Evolutionary conservation across 2,113 vertebrate species (phyloP), one percentile per base, ranked within the genome.

Genomic region (Morone saxatilis): DNA sequence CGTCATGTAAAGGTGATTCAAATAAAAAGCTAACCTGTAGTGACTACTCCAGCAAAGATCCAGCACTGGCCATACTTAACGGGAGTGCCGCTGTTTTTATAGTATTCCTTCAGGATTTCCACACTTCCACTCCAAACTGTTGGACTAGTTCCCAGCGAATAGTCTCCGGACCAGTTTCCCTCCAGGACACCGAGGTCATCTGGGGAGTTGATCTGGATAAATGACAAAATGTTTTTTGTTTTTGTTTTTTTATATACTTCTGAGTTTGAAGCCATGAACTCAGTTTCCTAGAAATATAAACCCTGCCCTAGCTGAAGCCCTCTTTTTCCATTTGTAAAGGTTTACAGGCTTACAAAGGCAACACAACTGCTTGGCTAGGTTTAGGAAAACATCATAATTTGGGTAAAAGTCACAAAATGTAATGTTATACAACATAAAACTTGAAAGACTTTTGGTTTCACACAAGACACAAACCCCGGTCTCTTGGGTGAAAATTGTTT

Each of bases 1-100:
- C 4, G 13, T 51, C 36, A 67, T 6, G 19, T 20, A 4, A 41
- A 61, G 17, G 47, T 5, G 5, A 17, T 8, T 9, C 11, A 50
- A 25, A 31, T 48, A 53, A 4, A 59, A 22, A 14, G 3, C 78
- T 41, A 10, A 98, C 97, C 97, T 89, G 97, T 95, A 1, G 96
- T 98, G 66, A 95, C 93, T 5, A 97, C 92, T 0, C 96, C 97
- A 3, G 96, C 96, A 82, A 99, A 99, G 45, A 97, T 96, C 97
- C 97, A 99, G 86, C 97, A 99, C 86, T 99, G 97, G 56, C 97
- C 97, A 1, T 96, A 99, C 83, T 94, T 96, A 4, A 98, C 96
- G 0, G 97, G 95, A 0, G 6, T 71, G 2, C 96, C 96, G 0
- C 40, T 86, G 0, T 77, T 90, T 14, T 83, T 81, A 56, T 96